Conservation (phyloP, 2,888 invertebrate genomes). For the Yponomeuta plumbellus region DNA sequence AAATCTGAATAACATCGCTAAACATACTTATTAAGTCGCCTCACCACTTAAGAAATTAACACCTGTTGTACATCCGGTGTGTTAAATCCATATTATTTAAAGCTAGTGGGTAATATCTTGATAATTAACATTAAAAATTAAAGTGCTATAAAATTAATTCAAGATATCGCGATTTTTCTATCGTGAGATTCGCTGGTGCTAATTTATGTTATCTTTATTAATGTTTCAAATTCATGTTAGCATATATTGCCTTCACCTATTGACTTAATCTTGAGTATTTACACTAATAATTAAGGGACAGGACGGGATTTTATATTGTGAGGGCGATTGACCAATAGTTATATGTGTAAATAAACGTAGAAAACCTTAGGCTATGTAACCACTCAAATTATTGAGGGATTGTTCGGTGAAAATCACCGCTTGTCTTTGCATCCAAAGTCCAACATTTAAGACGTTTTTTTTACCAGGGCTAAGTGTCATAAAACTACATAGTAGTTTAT, state of each 20-base stretch:
- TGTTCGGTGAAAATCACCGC: too few relatives aligned
- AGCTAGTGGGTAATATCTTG: background rate
- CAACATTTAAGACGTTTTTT: too few relatives aligned
- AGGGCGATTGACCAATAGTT: too few relatives aligned
- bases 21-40: too few relatives aligned
- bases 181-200: background rate
- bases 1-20: too few relatives aligned
- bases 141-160: background rate
- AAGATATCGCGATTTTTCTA: background rate
- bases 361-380: too few relatives aligned
- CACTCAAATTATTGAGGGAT: too few relatives aligned
- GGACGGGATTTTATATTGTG: too few relatives aligned
- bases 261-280: background rate
- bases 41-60: background rate
- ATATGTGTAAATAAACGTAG: too few relatives aligned
- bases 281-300: background rate
- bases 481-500: too few relatives aligned
- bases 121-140: background rate
- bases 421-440: too few relatives aligned
- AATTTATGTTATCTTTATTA: background rate
- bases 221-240: background rate
- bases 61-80: background rate
- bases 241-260: background rate
- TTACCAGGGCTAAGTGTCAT: too few relatives aligned
- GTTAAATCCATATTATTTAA: background rate